phyloP scores from a whole-genome alignment of 2,888 invertebrate species.

The Papilio elwesi region DNA sequence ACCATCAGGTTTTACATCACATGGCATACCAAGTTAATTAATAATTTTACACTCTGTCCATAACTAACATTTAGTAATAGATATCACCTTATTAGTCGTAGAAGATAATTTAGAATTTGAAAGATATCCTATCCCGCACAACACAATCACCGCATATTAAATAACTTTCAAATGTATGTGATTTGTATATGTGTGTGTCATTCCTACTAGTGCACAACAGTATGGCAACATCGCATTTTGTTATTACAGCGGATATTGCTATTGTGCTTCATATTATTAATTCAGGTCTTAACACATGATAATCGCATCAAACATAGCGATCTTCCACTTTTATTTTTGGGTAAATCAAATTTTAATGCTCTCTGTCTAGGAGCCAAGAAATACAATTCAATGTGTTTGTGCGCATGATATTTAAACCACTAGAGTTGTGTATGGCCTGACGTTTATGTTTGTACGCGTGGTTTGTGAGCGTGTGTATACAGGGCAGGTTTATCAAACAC shows the following conservation, averaged over 20 bases:
- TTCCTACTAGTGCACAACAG: conserved; percentile 38
- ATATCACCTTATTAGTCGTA: neutral
- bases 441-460: neutral
- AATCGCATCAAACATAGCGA: neutral
- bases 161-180: conserved; percentile 6
- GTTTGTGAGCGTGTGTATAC: conserved; percentile 14
- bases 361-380: neutral
- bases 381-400: conserved; percentile 4
- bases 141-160: conserved; percentile 2
- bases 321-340: neutral
- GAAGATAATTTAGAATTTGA: neutral
- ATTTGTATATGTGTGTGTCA: conserved; percentile 39
- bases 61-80: neutral
- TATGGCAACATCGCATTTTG: conserved; percentile 53
- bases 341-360: neutral
- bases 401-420: conserved; percentile 21
- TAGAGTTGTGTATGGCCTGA: conserved; percentile 4
- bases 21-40: neutral
- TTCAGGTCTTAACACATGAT: neutral
- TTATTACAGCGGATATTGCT: conserved; percentile 6
- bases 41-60: neutral
- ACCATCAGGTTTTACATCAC: neutral
- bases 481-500: conserved; percentile 21
- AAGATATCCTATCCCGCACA: neutral
- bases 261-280: neutral